A percentile compares a stretch with the other conserved stretches of the same genome.
These are phyloP conservation scores for Agriopis leucophaearia DNA, from an alignment of 2,888 invertebrate species.

Conservation along the genomic window DNA sequence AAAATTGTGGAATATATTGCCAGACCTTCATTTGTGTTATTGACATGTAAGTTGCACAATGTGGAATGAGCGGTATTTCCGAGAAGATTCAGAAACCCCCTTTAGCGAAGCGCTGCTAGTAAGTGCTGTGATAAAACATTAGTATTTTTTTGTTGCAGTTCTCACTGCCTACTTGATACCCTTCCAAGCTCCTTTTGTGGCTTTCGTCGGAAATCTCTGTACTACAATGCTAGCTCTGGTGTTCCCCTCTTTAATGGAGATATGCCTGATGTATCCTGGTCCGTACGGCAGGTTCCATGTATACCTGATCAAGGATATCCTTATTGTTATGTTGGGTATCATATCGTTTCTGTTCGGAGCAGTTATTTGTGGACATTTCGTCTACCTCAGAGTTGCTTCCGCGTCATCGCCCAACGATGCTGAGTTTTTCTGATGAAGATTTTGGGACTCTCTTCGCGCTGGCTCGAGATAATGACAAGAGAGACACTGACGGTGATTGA, in stretches of 20 bases:
- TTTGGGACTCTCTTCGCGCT: neutral
- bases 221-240: conserved; percentile 65
- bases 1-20: conserved; percentile 49
- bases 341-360: conserved; percentile 55
- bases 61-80: no score
- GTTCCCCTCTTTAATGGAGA: conserved; percentile 72
- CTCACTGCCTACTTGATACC: conserved; percentile 61
- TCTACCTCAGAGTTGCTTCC: conserved; percentile 59
- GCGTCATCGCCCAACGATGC: conserved; percentile 49
- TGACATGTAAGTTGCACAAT: conserved; percentile 58
- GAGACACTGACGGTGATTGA: no score
- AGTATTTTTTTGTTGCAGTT: conserved; percentile 59
- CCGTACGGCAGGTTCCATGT: conserved; percentile 58
- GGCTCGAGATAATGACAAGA: no score
- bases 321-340: conserved; percentile 58
- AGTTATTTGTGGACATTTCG: conserved; percentile 56
- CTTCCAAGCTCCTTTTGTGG: conserved; percentile 70
- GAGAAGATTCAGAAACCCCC: no score
- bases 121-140: neutral
- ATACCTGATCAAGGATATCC: conserved; percentile 58
- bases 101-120: no score
- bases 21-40: conserved; percentile 60
- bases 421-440: conserved; percentile 46
- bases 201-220: conserved; percentile 70
- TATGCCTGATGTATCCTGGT: conserved; percentile 65